Base-by-base conservation (phyloP, 2,888 invertebrate species). In the Macrosoma leucophasiata region DNA sequence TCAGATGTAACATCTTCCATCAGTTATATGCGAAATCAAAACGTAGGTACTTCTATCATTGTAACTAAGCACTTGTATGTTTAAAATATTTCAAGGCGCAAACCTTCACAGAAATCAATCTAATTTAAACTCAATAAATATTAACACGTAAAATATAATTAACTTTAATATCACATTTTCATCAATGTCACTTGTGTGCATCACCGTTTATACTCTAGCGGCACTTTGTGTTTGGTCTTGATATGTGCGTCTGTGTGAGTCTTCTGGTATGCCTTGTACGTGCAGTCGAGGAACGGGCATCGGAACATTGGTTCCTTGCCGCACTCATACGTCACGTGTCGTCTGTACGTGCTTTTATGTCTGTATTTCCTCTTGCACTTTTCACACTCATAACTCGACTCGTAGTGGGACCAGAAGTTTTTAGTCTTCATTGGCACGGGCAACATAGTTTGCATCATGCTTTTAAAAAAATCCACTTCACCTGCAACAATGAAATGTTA, bases 361-460 rank as follows among this genome's bases (percentile, higher is more conserved):
- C 90, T 88, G 70, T 93, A 93, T 52, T 89, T 88, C 63, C 91
- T 88, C 58, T 89, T 88, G 65, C 93, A 92, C 48, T 87, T 88
- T 42, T 86, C 86, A 62, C 92, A 89, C 50, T 87, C 84, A 41
- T 71, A 84, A 33, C 70, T 69, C 61, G 74, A 71, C 44, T 82
- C 79, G 48, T 75, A 82, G 29, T 75, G 77, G 4, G 81, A 73
- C 81, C 84, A 82, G 55, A 70, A 84, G 55, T 79, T 81, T 68
- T 84, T 84, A 43, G 79, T 78, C 71, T 84, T 84, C 74, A 82
- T 79, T 46, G 79, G 79, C 50, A 79, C 59, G 39, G 82, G 84
- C 57, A 82, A 67, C 52, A 84, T 74, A 48, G 70, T 82, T 57
- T 77, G 78, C 75, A 84, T 79, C 73, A 84, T 76, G 47, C 75